Conservation (phyloP, 37 sponge, comb jelly and placozoan genomes). For the Halichondria panicea region DNA sequence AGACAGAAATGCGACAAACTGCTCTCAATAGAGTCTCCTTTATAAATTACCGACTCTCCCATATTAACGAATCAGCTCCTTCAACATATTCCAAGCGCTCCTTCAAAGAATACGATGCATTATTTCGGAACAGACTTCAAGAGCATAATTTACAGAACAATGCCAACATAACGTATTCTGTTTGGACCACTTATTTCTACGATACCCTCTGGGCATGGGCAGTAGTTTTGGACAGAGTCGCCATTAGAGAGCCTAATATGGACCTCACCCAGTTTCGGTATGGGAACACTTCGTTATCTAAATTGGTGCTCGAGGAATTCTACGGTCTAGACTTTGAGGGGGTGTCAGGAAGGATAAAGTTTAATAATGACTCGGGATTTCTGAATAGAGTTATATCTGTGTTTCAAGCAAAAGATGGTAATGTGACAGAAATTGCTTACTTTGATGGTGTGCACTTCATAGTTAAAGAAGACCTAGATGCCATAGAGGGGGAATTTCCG, state of each 20-base stretch:
- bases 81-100: not conserved
- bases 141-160: too few relatives aligned
- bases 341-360: too few relatives aligned
- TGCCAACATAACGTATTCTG: not conserved
- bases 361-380: too few relatives aligned
- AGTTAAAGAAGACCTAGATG: too few relatives aligned
- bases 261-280: not conserved
- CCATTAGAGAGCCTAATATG: not conserved
- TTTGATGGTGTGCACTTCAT: too few relatives aligned
- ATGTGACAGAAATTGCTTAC: too few relatives aligned
- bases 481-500: too few relatives aligned
- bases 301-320: not conserved
- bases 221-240: not conserved
- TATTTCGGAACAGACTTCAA: not conserved
- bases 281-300: not conserved
- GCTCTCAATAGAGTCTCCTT: not conserved
- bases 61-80: not conserved
- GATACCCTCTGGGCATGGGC: conserved; percentile 9
- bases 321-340: not conserved
- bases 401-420: too few relatives aligned
- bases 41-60: not conserved
- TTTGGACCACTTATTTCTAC: not conserved
- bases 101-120: not conserved
- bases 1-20: not conserved
- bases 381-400: too few relatives aligned